Base-by-base conservation (phyloP, 2,888 invertebrate species). In the Protodeltote pygarga region DNA sequence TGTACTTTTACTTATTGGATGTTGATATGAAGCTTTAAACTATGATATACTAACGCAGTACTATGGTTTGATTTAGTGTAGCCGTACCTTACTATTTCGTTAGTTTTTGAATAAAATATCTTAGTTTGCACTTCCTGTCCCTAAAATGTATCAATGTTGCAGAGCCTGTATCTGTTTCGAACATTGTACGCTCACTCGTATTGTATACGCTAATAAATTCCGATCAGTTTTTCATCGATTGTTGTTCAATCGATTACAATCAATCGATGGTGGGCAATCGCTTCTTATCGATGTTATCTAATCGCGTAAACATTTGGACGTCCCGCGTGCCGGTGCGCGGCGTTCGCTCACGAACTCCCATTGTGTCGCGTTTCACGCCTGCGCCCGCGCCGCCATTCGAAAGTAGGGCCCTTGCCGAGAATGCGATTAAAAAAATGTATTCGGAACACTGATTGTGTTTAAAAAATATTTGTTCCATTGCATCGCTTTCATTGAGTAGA, bases 231-330 rank as follows among this genome's bases (percentile, higher is more conserved):
- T 72, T 71, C 59, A 58, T 57, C 62, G 65, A 65, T 64, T 63
- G 57, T 64, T 54, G 57, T 64, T 54, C 42, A 67, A 59, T 63
- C 65, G 64, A 65, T 71, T 73, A 64, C 66, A 73, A 75, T 81
- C 75, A 65, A 76, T 73, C 53, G 74, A 77, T 75, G 62, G 71
- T 73, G 66, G 69, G 65, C 79, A 73, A 77, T 77, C 71, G 79
- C 53, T 45, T 74, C 72, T 71, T 74, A 78, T 78, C 75, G 79
- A 81, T 80, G 71, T 65, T 73, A 79, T 84, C 84, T 77, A 73
- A 76, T 75, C 82, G 82, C 82, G 83, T 87, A 87, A 88, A 88
- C 86, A 88, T 88, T 88, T 83, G 78, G 85, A 87, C 82, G 77
- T 74, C 57, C 68, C 65, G 73, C 69, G 74, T 65, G 75, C 66